These are phyloP conservation scores for Bombyx mandarina DNA, from an alignment of 1,140 invertebrate species.

Conservation along the genomic window DNA sequence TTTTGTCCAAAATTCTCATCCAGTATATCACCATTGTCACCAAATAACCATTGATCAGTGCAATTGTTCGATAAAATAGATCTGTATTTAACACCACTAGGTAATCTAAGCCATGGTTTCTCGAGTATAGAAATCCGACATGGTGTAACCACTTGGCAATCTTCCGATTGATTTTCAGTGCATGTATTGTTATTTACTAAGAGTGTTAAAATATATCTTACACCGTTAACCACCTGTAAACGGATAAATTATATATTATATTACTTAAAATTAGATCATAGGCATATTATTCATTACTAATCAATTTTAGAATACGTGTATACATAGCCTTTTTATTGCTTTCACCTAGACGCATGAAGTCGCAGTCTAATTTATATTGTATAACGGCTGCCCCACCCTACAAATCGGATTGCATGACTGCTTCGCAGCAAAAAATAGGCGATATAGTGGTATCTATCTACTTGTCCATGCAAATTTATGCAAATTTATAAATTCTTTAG, in stretches of 20 bases:
- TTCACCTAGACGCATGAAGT: no score
- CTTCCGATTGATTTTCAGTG: slow-evolving; percentile 17
- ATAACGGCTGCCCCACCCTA: no score
- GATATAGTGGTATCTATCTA: no score
- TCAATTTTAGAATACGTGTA: no score
- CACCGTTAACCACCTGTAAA: slow-evolving; percentile 63
- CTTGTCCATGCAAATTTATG: no score
- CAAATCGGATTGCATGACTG: no score
- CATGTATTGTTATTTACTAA: slow-evolving; percentile 48
- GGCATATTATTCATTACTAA: no score
- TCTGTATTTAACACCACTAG: slow-evolving; percentile 59
- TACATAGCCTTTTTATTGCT: no score
- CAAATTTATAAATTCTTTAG: no score
- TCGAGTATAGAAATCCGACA: slow-evolving; percentile 61
- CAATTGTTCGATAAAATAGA: slow-evolving; percentile 64
- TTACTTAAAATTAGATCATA: neutral
- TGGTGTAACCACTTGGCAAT: slow-evolving; percentile 24
- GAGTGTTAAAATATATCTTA: slow-evolving; percentile 57
- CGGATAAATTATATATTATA: neutral
- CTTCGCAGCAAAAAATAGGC: no score
- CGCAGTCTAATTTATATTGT: no score
- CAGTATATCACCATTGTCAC: slow-evolving; percentile 51
- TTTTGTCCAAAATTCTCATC: slow-evolving; percentile 20
- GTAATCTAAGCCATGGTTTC: slow-evolving; percentile 60
- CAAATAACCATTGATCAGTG: slow-evolving; percentile 60